These are phyloP conservation scores for Myrmecophaga tridactyla DNA, from an alignment of 2,113 vertebrate species.

Conservation along the genomic window DNA sequence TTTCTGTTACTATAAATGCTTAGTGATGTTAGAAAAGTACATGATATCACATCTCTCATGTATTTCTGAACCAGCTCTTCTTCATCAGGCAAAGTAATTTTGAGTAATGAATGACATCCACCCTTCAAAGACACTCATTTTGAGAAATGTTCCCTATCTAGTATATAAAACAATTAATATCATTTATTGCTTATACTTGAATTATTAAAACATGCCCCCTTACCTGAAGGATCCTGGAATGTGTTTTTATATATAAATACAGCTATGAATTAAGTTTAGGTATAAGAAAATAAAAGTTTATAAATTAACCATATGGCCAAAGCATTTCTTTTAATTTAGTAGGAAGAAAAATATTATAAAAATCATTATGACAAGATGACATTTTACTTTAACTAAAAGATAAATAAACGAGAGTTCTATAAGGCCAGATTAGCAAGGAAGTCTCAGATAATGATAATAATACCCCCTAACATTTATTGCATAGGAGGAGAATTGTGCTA, in stretches of 20 bases:
- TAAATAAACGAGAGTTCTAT: background rate
- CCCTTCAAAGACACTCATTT: slow-evolving; percentile 50
- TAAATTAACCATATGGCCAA: background rate
- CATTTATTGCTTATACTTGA: slow-evolving; percentile 23
- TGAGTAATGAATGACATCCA: background rate
- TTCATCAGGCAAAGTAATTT: slow-evolving; percentile 31
- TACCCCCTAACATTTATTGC: background rate
- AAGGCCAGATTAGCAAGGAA: background rate
- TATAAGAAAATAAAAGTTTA: background rate
- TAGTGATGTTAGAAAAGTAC: slow-evolving; percentile 8
- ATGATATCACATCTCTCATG: background rate
- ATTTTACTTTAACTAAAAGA: background rate
- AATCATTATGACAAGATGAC: background rate
- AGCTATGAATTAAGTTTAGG: background rate
- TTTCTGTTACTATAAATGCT: slow-evolving; percentile 5
- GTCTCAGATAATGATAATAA: background rate
- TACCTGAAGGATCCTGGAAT: background rate
- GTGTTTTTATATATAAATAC: slow-evolving; percentile 21
- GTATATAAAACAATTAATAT: slow-evolving; percentile 36
- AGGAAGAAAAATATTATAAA: background rate
- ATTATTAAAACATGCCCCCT: slow-evolving; percentile 29
- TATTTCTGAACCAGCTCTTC: background rate
- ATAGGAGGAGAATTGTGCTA: background rate
- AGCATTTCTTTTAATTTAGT: background rate
- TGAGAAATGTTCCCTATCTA: slow-evolving; percentile 21